Base-by-base conservation (phyloP, 2,113 vertebrate species). In the Eurypyga helias region DNA sequence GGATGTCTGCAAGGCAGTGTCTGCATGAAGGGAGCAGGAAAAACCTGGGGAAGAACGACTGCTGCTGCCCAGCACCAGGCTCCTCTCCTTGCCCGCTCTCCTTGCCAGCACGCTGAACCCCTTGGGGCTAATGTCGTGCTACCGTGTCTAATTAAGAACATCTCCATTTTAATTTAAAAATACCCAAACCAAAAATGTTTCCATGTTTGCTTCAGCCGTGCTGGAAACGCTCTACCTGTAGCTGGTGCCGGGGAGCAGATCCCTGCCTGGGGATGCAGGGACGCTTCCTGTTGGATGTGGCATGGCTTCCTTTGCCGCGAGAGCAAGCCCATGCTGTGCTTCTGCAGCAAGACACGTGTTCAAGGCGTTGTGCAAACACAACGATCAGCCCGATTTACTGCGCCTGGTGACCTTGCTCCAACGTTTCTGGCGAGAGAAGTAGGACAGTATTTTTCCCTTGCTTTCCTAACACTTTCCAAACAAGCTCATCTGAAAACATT, bases 391-490 rank as follows among this genome's bases (percentile, higher is more conserved):
- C n/a, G 3, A 10, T 31, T 46, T 43, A 24, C 89, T 51, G 54
- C 0, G 51, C 51, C 87, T 62, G n/a, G 60, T 89, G 90, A 92
- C 64, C 69, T 78, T 11, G 7, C 57, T 34, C 33, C 72, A 34
- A 38, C 28, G 21, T 36, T 67, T 73, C 83, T 96, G 94, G 70
- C 20, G 7, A 82, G 71, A 77, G 83, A 57, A 25, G n/a, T n/a
- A 62, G 83, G 75, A 90, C 84, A 48, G 21, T 43, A 43, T 87
- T 96, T 94, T 94, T 55, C 87, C 62, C 81, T 78, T 58, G 71
- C 73, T 94, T 91, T 93, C 75, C 91, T 62, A 90, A 94, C 79
- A n/a, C 25, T 96, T 96, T 96, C 97, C 95, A 92, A 95, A 85
- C 10, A 25, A 86, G 34, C 54, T 65, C 79, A 36, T 94, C 79